These are phyloP conservation scores for Alces alces DNA, from an alignment of 2,113 vertebrate genomes.

Conservation along the genomic window DNA sequence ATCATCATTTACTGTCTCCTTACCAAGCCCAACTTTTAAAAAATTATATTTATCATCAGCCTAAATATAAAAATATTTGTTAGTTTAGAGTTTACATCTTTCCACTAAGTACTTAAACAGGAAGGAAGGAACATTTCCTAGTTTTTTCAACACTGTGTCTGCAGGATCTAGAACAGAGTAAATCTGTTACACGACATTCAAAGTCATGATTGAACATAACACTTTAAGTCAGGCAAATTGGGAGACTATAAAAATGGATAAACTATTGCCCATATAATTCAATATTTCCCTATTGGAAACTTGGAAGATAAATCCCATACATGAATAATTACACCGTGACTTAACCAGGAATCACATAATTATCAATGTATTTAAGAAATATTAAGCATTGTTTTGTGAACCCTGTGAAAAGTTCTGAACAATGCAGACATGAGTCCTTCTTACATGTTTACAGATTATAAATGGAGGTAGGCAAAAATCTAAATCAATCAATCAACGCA, in stretches of 20 bases:
- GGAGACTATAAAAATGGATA: background rate
- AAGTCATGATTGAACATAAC: background rate
- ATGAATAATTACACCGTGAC: background rate
- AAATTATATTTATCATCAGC: background rate
- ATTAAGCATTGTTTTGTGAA: background rate
- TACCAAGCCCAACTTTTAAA: background rate
- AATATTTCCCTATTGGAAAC: background rate
- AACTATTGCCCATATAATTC: background rate
- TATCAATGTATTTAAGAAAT: background rate
- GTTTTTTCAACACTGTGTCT: background rate
- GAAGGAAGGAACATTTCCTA: background rate
- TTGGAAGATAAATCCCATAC: background rate
- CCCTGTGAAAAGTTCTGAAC: background rate
- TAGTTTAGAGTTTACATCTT: background rate
- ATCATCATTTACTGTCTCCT: background rate
- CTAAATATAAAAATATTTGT: background rate
- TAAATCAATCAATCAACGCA: background rate
- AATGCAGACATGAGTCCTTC: background rate
- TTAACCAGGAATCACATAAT: background rate
- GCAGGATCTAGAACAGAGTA: background rate
- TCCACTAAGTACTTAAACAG: background rate
- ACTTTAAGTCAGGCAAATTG: background rate
- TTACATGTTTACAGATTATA: background rate
- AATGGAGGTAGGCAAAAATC: background rate
- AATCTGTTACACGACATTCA: background rate